Conservation (phyloP, 2,113 vertebrate species). For the Erinaceus europaeus region DNA sequence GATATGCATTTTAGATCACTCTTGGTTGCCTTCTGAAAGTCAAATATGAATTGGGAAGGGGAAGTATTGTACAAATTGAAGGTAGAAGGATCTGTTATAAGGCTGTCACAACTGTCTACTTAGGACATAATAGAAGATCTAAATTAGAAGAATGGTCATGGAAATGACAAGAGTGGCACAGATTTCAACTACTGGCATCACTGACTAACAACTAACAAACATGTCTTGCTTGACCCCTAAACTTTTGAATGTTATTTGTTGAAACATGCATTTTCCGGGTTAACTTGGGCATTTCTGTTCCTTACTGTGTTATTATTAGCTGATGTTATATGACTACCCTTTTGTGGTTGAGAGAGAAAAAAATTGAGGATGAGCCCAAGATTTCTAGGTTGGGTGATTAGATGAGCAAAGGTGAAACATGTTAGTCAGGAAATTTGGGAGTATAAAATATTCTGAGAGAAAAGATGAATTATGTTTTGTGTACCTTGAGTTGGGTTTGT, state of each 20-base stretch:
- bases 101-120: neutral
- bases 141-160: conserved; percentile 22
- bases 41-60: neutral
- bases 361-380: neutral
- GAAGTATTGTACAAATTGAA: conserved; percentile 29
- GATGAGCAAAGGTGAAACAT: neutral
- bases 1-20: conserved; percentile 15
- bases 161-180: neutral
- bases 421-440: neutral
- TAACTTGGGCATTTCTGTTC: conserved; percentile 11
- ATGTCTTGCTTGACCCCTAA: neutral
- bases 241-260: neutral
- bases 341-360: neutral
- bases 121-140: conserved; percentile 27
- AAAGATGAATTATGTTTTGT: conserved; percentile 7
- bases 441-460: conserved; percentile 36
- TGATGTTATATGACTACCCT: neutral
- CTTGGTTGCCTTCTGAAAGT: neutral
- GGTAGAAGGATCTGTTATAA: conserved; percentile 12
- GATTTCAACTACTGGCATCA: conserved; percentile 14
- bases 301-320: neutral
- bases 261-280: neutral
- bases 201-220: neutral
- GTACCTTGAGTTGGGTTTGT: neutral
- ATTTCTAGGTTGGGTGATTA: neutral